Evolutionary conservation across 1,140 invertebrate genomes (phyloP), one percentile per base, ranked within the genome.

Genomic region (Aphelenchoides fujianensis): DNA sequence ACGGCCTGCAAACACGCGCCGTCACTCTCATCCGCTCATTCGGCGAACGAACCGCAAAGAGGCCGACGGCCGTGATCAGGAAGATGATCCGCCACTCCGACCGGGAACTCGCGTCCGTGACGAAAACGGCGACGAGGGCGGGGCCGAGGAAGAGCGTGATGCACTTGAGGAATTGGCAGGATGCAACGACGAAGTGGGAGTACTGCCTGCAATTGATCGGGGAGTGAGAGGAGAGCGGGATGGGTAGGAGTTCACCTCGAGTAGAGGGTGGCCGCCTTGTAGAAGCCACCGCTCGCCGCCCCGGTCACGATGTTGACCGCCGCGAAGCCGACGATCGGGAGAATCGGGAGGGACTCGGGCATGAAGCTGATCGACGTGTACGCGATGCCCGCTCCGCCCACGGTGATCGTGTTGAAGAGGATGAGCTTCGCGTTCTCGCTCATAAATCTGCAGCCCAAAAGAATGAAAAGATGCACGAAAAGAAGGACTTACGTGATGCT

Each of bases 101-200:
- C n/a, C 61, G 59, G 34, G 48, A 62, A 16, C 28, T 23, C 12
- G 76, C 78, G 36, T 77, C 68, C 3, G 73, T 30, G 2, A 77
- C 77, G 34, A 77, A 77, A 19, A 80, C 34, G 27, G 54, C 64
- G 1, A 77, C 59, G 35, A 77, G 35, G 0, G 73, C 68, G 0
- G 75, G 75, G 3, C 57, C 78, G 16, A 77, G 27, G 41, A 77
- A 77, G 31, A 77, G 63, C 16, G 57, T 67, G 27, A 79, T 30
- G 66, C 75, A 78, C 64, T 77, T 77, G 36, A 81, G 67, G 31
- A 77, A 76, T 70, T 77, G 75, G 16, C 62, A 69, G 35, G 53
- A 48, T 2, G 75, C 64, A 0, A 77, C 68, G 28, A 77, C 68
- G 53, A 77, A 77, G 34, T 80, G 35, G 23, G 53, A 53, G 34